phyloP scores from a whole-genome alignment of 1,140 invertebrate genomes.

The Calephelis virginiensis region DNA sequence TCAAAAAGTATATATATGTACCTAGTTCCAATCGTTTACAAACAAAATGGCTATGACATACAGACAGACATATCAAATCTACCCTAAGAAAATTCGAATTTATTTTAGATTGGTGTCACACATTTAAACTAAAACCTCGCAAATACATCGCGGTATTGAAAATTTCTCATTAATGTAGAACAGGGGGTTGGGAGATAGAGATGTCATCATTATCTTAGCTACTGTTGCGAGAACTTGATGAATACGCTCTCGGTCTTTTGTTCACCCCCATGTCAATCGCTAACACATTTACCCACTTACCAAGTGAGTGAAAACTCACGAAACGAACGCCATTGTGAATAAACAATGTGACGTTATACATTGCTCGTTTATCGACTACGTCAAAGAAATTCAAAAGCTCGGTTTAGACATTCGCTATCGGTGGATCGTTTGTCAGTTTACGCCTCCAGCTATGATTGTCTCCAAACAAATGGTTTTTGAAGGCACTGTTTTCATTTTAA shows the following conservation, averaged over 20 bases:
- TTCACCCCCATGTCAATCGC: slow-evolving; percentile 68
- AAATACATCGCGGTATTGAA: slow-evolving; percentile 14
- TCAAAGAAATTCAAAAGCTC: slow-evolving; percentile 75
- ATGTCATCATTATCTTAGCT: slow-evolving; percentile 65
- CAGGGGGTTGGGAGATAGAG: slow-evolving; percentile 41
- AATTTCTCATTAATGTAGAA: slow-evolving; percentile 16
- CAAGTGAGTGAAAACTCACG: slow-evolving; percentile 69
- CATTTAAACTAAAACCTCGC: slow-evolving; percentile 2
- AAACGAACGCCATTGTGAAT: slow-evolving; percentile 64
- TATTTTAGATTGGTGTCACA: background rate
- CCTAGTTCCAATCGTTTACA: too few species aligned
- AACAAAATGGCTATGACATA: too few species aligned
- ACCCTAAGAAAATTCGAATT: too few species aligned
- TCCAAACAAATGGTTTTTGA: slow-evolving; percentile 66
- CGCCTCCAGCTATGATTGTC: slow-evolving; percentile 58
- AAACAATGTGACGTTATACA: slow-evolving; percentile 29
- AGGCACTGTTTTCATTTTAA: slow-evolving; percentile 56
- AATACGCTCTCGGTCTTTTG: slow-evolving; percentile 53
- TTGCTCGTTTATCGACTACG: slow-evolving; percentile 64
- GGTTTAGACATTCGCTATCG: slow-evolving; percentile 65
- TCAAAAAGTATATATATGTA: too few species aligned
- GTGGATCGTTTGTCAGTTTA: slow-evolving; percentile 65
- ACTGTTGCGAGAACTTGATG: slow-evolving; percentile 51
- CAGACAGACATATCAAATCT: too few species aligned
- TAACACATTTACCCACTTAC: slow-evolving; percentile 76